Evolutionary conservation across 1,140 invertebrate genomes (phyloP).

Genomic region (Drosophila ironensis): DNA sequence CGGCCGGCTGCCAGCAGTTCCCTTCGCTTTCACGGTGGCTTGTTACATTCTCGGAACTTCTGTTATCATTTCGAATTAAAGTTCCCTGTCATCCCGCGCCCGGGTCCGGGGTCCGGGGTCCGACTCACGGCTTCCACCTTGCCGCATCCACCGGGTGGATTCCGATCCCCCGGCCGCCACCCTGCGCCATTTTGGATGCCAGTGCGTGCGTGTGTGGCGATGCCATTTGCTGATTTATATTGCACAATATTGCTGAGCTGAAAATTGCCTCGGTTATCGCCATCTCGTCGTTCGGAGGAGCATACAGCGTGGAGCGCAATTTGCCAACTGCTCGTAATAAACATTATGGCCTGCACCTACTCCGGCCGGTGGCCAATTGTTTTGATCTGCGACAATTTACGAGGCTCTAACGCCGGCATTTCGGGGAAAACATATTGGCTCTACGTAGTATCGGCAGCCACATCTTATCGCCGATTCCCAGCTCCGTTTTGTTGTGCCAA

Average conservation of each 20-base stretch:
- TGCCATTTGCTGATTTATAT: slow-evolving; percentile 79
- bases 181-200: slow-evolving; percentile 3
- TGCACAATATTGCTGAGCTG: slow-evolving; percentile 68
- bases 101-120: too few relatives aligned
- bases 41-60: slow-evolving; percentile 67
- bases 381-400: slow-evolving; percentile 71
- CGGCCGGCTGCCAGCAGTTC: background rate
- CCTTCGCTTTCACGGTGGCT: slow-evolving; percentile 60
- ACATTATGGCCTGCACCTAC: slow-evolving; percentile 54
- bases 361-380: slow-evolving; percentile 50
- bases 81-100: slow-evolving; percentile 35
- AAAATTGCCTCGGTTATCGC: slow-evolving; percentile 59
- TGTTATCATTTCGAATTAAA: slow-evolving; percentile 77
- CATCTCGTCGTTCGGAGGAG: slow-evolving; percentile 27
- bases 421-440: slow-evolving; percentile 18
- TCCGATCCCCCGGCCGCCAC: background rate
- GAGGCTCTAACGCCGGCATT: slow-evolving; percentile 14
- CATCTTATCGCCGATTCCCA: slow-evolving; percentile 55
- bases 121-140: slow-evolving; percentile 23
- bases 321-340: slow-evolving; percentile 64
- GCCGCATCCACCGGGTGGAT: slow-evolving; percentile 11
- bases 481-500: slow-evolving; percentile 45
- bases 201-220: slow-evolving; percentile 20
- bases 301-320: slow-evolving; percentile 28
- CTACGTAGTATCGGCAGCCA: slow-evolving; percentile 12